Percentiles rank a stretch among this genome's conserved stretches.
Evolutionary conservation across 2,888 invertebrate species (phyloP).

Genomic region (Papilio protenor): DNA sequence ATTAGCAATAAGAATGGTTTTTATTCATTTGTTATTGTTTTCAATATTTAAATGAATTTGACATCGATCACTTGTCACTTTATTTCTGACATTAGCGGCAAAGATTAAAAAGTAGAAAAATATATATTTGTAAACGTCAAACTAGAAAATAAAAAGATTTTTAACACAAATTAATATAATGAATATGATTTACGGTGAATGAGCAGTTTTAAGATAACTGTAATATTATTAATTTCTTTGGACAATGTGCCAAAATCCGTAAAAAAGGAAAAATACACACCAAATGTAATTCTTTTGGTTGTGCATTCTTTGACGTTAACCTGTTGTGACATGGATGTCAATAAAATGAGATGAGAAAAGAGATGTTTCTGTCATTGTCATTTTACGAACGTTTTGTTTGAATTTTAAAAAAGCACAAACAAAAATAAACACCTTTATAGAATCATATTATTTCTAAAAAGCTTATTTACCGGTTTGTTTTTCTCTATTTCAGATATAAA

Average conservation of each 20-base stretch:
- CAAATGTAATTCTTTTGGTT: background rate
- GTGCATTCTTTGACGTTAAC: slow-evolving; percentile 8
- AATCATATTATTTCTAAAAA: background rate
- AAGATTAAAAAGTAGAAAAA: slow-evolving; percentile 2
- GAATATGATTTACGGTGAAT: background rate
- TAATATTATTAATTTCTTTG: background rate
- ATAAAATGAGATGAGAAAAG: background rate
- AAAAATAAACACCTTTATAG: slow-evolving; percentile 11
- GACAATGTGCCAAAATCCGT: background rate
- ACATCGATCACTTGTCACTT: background rate
- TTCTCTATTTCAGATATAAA: slow-evolving; percentile 57
- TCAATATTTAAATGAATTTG: slow-evolving; percentile 16
- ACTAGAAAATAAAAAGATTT: background rate
- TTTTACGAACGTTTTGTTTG: slow-evolving; percentile 42
- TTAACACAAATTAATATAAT: background rate
- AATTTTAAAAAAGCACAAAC: slow-evolving; percentile 35
- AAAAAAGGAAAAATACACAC: background rate
- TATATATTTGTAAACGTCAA: background rate
- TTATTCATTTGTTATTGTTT: slow-evolving; percentile 19
- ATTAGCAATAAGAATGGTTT: too few species aligned
- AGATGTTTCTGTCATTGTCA: slow-evolving; percentile 33
- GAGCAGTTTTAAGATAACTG: background rate
- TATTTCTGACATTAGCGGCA: background rate
- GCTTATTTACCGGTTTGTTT: background rate
- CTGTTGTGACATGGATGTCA: slow-evolving; percentile 8